Evolutionary conservation across 2,113 vertebrate species (phyloP), one percentile per base, ranked within the genome.

Genomic region (Oreochromis spilurus): DNA sequence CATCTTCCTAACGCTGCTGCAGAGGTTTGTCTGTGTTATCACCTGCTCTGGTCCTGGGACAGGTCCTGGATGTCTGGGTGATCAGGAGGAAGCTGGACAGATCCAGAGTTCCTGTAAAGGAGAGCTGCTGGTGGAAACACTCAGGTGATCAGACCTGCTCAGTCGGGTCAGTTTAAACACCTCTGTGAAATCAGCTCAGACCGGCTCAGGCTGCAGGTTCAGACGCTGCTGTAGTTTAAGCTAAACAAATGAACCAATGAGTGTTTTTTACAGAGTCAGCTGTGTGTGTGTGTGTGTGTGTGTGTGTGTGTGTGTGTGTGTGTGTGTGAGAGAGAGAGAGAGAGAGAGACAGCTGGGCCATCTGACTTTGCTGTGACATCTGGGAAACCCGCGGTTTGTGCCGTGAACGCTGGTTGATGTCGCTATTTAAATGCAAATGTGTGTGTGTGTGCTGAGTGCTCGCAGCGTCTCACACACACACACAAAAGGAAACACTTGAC

Each of bases 341-440:
- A 6, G 81, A 40, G 58, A 60, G 50, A 9, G 91, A 87, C 87
- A 90, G 89, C 82, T 89, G 88, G 91, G 45, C 83, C 84, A 67
- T 92, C 88, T 90, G 89, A 92, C 92, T 93, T 90, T 91, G 87
- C 70, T 1, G 17, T 89, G 91, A 92, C 93, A 92, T 91, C 88
- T 92, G 91, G 84, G 88, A 90, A 98, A 97, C 96, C 97, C 97
- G 96, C 96, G 97, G 96, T 97, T 96, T 96, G 96, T 96, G 96
- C 96, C 95, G 96, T 96, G 96, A 97, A 97, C 96, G 97, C 96
- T 94, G 96, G 97, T 97, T 97, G 97, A 98, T 98, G 97, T 98
- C 95, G 97, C 97, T 97, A 98, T 98, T 98, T 98, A 98, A 98
- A 98, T 98, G 97, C 97, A 98, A 98, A 98, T 98, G 96, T 91